phyloP scores from a whole-genome alignment of 2,888 invertebrate genomes.

The Aleiodes testaceus region DNA sequence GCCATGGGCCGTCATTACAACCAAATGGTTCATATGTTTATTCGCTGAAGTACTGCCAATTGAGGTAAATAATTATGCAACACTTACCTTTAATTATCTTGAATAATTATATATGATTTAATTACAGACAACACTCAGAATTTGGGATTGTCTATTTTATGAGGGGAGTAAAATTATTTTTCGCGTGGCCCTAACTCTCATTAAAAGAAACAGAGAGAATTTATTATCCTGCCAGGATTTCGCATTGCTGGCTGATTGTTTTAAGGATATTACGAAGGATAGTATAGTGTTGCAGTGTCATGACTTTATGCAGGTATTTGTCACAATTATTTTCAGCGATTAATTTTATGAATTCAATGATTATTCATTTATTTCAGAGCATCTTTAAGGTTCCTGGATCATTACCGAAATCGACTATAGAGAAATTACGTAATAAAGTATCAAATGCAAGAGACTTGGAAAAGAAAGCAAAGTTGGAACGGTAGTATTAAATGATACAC shows the following conservation, averaged over 20 bases:
- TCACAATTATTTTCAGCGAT: constrained; percentile 6
- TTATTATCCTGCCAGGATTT: constrained; percentile 88
- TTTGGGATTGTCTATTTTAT: constrained; percentile 97
- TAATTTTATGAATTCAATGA: constrained; percentile 13
- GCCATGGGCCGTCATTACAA: constrained; percentile 92
- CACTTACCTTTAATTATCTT: constrained; percentile 7
- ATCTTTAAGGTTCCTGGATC: constrained; percentile 89
- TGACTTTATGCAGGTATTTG: constrained; percentile 86
- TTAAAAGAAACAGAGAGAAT: constrained; percentile 81
- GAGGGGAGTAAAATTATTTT: constrained; percentile 96
- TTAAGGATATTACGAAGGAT: constrained; percentile 87
- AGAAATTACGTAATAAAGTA: constrained; percentile 77
- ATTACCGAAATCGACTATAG: constrained; percentile 80
- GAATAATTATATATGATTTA: no score
- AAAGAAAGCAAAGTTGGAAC: constrained; percentile 62
- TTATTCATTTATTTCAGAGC: constrained; percentile 76
- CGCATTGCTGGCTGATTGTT: constrained; percentile 85
- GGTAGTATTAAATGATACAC: constrained; percentile 60
- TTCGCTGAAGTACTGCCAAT: constrained; percentile 95
- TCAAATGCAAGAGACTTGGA: constrained; percentile 76
- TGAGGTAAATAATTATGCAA: constrained; percentile 76
- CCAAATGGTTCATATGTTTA: constrained; percentile 97
- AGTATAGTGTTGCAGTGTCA: constrained; percentile 89
- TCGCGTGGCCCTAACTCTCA: constrained; percentile 89
- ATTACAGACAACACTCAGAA: constrained; percentile 87